These are phyloP conservation scores for Apodemus sylvaticus DNA, from an alignment of 2,113 vertebrate species.

Conservation along the genomic window DNA sequence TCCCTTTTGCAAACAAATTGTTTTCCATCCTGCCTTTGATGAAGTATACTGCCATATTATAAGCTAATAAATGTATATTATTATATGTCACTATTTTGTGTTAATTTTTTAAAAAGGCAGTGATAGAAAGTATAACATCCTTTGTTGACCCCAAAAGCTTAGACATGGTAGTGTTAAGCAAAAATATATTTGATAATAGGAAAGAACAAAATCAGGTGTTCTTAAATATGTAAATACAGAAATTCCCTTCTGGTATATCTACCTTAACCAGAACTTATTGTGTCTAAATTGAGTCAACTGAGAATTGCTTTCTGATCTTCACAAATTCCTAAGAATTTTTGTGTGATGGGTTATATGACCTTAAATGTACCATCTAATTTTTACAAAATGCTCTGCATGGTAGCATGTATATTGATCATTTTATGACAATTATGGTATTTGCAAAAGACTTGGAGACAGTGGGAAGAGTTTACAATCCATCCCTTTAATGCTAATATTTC, in stretches of 20 bases:
- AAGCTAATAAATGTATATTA: conserved; percentile 1
- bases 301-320: neutral
- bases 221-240: neutral
- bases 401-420: neutral
- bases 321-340: neutral
- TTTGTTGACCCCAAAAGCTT: neutral
- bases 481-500: neutral
- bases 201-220: neutral
- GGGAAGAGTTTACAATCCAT: neutral
- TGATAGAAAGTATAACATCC: neutral
- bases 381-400: neutral
- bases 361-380: neutral
- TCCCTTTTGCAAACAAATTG: neutral
- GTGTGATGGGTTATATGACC: neutral
- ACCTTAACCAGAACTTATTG: neutral
- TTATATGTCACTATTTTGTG: neutral
- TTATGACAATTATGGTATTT: neutral
- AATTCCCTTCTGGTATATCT: neutral
- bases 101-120: neutral
- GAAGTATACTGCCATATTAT: neutral
- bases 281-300: neutral
- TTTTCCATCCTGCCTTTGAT: neutral
- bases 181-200: neutral
- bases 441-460: neutral
- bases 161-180: neutral